phyloP scores from a whole-genome alignment of 2,888 invertebrate genomes.

The Andrena dorsata region DNA sequence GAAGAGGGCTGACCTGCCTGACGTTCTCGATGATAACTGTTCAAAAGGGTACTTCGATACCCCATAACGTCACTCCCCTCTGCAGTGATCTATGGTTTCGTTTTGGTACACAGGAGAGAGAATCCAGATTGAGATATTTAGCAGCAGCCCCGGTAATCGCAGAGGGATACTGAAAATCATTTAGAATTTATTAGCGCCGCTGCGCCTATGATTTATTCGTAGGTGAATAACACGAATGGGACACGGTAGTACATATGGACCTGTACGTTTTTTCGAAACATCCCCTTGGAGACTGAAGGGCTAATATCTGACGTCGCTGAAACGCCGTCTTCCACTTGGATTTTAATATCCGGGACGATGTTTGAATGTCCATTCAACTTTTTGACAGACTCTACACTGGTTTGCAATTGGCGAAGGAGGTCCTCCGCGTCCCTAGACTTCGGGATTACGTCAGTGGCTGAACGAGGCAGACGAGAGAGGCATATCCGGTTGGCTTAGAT shows the following conservation, averaged over 20 bases:
- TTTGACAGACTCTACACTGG: slow-evolving; percentile 9
- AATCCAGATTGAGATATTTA: slow-evolving; percentile 69
- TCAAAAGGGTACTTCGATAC: slow-evolving; percentile 68
- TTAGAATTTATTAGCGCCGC: slow-evolving; percentile 29
- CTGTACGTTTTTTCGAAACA: too few relatives aligned
- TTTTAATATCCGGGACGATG: not conserved
- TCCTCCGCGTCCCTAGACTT: slow-evolving; percentile 68
- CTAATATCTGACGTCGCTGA: not conserved
- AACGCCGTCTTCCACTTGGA: not conserved
- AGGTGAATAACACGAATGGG: too few relatives aligned
- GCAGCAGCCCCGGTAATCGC: slow-evolving; percentile 38
- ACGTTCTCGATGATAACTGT: slow-evolving; percentile 65
- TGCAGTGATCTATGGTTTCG: slow-evolving; percentile 65
- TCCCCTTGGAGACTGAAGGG: not conserved
- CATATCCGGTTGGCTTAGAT: slow-evolving; percentile 85
- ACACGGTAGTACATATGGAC: not conserved
- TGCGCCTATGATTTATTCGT: slow-evolving; percentile 2
- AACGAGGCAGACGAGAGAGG: slow-evolving; percentile 80
- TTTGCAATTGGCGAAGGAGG: slow-evolving; percentile 36
- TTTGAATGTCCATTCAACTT: slow-evolving; percentile 1
- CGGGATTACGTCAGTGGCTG: slow-evolving; percentile 79
- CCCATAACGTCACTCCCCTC: slow-evolving; percentile 63
- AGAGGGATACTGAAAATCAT: slow-evolving; percentile 30
- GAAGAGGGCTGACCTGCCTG: slow-evolving; percentile 23
- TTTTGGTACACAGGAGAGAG: slow-evolving; percentile 59